A percentile compares a stretch with the other conserved stretches of the same genome.
These are phyloP conservation scores for Kryptolebias ocellatus DNA, from an alignment of 2,797 vertebrate species.

Conservation along the genomic window DNA sequence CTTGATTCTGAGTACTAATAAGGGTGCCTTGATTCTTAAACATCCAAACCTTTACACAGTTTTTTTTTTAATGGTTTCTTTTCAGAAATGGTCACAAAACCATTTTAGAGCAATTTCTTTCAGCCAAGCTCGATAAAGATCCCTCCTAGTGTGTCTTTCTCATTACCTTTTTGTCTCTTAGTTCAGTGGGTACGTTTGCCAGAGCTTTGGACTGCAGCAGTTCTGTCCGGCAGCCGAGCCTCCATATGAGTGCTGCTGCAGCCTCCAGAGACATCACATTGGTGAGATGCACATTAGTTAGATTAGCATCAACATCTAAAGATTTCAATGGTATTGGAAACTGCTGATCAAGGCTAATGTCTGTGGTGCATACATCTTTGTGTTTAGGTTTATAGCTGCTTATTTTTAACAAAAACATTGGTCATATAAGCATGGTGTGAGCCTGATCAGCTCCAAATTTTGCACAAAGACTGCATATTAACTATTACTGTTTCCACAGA, in stretches of 20 bases:
- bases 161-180: constrained; percentile 49
- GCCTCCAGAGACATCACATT: constrained; percentile 95
- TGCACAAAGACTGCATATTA: too few relatives aligned
- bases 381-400: constrained; percentile 29
- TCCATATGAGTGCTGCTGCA: constrained; percentile 97
- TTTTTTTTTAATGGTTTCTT: too few relatives aligned
- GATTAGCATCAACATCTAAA: constrained; percentile 27
- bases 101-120: too few relatives aligned
- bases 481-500: too few relatives aligned
- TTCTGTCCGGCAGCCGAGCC: constrained; percentile 96
- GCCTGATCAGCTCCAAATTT: constrained; percentile 60
- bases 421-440: constrained; percentile 7
- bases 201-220: constrained; percentile 97
- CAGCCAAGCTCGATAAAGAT: background rate
- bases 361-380: background rate
- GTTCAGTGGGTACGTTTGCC: constrained; percentile 96
- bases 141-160: background rate
- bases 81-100: too few relatives aligned
- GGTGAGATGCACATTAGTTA: constrained; percentile 79
- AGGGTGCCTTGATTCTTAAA: too few relatives aligned
- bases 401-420: too few relatives aligned
- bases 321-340: background rate
- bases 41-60: too few relatives aligned
- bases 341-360: constrained; percentile 17
- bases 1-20: too few relatives aligned